Percentiles rank a stretch among this genome's conserved stretches.
phyloP scores from a whole-genome alignment of 2,113 vertebrate genomes.

The Atrichornis clamosus region DNA sequence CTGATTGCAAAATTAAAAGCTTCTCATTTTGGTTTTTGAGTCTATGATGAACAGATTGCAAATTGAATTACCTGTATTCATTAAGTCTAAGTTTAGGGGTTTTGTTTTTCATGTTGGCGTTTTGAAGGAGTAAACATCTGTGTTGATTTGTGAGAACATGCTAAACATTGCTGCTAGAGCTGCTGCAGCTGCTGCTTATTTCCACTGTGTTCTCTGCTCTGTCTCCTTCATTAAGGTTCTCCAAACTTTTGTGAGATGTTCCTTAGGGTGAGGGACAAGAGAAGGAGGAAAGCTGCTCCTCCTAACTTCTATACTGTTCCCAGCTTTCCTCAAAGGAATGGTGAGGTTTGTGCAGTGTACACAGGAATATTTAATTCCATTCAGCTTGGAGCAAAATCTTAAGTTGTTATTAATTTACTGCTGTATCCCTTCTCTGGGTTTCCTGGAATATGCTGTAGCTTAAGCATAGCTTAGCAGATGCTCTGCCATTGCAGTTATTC shows the following conservation, averaged over 20 bases:
- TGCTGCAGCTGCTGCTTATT: not conserved
- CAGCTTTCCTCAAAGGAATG: not conserved
- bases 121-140: not conserved
- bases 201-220: not conserved
- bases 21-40: not conserved
- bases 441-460: not conserved
- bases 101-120: not conserved
- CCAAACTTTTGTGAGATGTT: not conserved
- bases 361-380: not conserved
- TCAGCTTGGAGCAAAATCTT: not conserved
- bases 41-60: not conserved
- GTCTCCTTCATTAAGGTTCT: not conserved
- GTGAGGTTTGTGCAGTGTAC: not conserved
- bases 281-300: not conserved
- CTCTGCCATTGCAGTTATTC: not conserved
- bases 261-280: not conserved
- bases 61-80: not conserved
- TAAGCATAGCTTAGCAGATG: not conserved
- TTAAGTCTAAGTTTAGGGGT: not conserved
- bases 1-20: not conserved
- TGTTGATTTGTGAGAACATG: not conserved
- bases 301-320: not conserved
- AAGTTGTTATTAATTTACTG: not conserved
- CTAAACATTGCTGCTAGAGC: not conserved
- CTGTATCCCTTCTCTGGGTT: not conserved